phyloP scores from a whole-genome alignment of 2,888 invertebrate species.

The Ennomos fuscantarius region DNA sequence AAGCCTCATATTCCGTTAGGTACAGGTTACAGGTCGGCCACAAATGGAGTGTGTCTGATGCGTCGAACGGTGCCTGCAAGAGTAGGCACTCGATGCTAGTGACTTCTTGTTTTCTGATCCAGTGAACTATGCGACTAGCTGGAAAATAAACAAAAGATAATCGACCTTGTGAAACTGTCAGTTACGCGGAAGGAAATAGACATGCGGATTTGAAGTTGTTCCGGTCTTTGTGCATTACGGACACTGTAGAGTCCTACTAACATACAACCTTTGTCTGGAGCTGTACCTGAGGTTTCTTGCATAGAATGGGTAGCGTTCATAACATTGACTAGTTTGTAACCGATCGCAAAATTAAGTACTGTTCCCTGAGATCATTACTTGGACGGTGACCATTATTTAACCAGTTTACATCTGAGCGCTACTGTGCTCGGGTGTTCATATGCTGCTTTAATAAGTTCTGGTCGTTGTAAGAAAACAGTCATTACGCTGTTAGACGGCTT shows the following conservation, averaged over 20 bases:
- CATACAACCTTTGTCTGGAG: conserved; percentile 3
- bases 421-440: too few species aligned
- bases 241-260: conserved; percentile 7
- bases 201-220: conserved; percentile 13
- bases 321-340: too few species aligned
- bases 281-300: too few species aligned
- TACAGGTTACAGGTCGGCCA: conserved; percentile 32
- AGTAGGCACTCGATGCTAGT: neutral
- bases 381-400: too few species aligned
- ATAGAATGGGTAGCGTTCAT: too few species aligned
- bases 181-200: conserved; percentile 7
- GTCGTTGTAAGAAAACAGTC: too few species aligned
- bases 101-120: conserved; percentile 14
- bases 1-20: conserved; percentile 28
- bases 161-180: conserved; percentile 5
- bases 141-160: conserved; percentile 1
- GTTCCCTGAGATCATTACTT: too few species aligned
- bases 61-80: conserved; percentile 13
- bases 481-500: too few species aligned
- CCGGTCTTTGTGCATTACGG: conserved; percentile 20
- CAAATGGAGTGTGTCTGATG: conserved; percentile 34
- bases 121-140: neutral
- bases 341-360: neutral
- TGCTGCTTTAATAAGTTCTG: too few species aligned
- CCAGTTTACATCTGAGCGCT: too few species aligned